Conservation (phyloP, 2,888 invertebrate species). For the Orchesella flavescens region DNA sequence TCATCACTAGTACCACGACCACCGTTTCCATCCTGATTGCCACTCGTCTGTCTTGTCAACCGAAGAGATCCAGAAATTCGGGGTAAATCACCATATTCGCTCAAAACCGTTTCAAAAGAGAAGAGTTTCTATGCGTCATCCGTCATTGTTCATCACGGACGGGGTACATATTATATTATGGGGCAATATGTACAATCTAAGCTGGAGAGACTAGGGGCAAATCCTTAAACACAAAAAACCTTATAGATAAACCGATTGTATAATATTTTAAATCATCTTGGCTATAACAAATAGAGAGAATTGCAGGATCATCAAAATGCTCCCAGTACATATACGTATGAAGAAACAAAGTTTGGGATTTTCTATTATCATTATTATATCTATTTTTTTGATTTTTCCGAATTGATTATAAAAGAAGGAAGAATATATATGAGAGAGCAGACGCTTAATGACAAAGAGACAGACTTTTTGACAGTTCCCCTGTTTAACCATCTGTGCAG, state of each 20-base stretch:
- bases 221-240: no score
- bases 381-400: constrained; percentile 10
- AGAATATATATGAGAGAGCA: not conserved
- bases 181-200: not conserved
- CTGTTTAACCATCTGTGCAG: constrained; percentile 53
- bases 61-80: constrained; percentile 40
- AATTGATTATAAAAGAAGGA: not conserved
- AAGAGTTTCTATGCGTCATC: constrained; percentile 26
- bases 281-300: constrained; percentile 8
- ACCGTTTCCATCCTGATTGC: constrained; percentile 49
- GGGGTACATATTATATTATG: not conserved
- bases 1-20: no score
- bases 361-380: not conserved
- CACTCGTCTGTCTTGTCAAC: constrained; percentile 42
- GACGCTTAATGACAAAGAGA: not conserved
- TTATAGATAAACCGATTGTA: no score
- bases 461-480: constrained; percentile 58
- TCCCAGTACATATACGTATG: not conserved
- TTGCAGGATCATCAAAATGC: constrained; percentile 28
- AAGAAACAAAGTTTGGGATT: not conserved
- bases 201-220: not conserved
- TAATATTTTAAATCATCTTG: no score
- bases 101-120: constrained; percentile 1
- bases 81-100: constrained; percentile 28
- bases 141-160: constrained; percentile 3